Evolutionary conservation across 2,888 invertebrate genomes (phyloP), one percentile per base, ranked within the genome.

Genomic region (Onthophagus sagittarius): DNA sequence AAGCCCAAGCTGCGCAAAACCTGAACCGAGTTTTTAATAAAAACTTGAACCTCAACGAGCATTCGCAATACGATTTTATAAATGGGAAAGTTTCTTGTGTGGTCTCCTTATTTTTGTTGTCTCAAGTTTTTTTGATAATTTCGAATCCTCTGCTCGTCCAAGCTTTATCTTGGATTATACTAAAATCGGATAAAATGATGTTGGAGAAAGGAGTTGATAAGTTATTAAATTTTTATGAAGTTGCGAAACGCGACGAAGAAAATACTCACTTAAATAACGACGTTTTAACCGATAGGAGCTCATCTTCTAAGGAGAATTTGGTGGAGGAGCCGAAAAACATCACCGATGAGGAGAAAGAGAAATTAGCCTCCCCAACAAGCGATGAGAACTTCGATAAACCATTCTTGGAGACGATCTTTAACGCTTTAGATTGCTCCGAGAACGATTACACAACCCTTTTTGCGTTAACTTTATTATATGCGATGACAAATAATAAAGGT

Each of bases 401-500:
- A 0, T 98, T 98, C 86, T 87, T 98, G 78, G 95, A 97, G 84
- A 94, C 96, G 4, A 91, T 98, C 70, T 88, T 97, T 75, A 92
- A 93, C 79, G 93, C 96, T 0, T 87, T 99, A 78, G 94, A 95
- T 81, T 96, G 96, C 83, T 89, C 88, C 9, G 97, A 97, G 82
- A 98, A 98, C 85, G 99, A 99, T 87, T 98, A 99, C 83, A 91
- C 94, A 67, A 93, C 98, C 5, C 87, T 99, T 75, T 95, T 98
- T 84, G 93, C 94, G 2, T 88, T 99, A 13, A 96, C 97, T 85
- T 88, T 99, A 75, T 89, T 99, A 63, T 97, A 97, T 84, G 97
- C 98, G 11, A 90, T 99, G 85, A 94, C 94, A 75, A 94, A 94
- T 83, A 99, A 99, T 87, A 90, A 91, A 91, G 98, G 99, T 98